Conservation (phyloP, 2,888 invertebrate genomes). For the Chrysolina americana region DNA sequence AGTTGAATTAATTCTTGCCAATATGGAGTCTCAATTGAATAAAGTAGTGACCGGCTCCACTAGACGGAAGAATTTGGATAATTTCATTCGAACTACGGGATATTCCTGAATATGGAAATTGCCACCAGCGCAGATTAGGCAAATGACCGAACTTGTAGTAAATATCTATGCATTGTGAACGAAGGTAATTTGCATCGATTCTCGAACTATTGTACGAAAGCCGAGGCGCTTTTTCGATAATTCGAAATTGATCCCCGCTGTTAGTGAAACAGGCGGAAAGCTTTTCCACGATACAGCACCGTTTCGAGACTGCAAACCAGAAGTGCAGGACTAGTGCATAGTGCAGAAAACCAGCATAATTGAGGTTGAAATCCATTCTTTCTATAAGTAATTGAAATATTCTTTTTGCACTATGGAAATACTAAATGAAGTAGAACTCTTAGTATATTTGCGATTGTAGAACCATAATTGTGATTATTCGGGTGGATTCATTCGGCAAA, state of each 20-base stretch:
- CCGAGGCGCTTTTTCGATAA: slow-evolving; percentile 23
- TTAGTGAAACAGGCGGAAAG: slow-evolving; percentile 20
- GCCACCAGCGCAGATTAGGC: slow-evolving; percentile 42
- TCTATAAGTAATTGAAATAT: too few relatives aligned
- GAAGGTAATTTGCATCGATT: slow-evolving; percentile 43
- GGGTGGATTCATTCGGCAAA: too few relatives aligned
- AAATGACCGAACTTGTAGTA: slow-evolving; percentile 45
- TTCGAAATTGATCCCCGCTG: slow-evolving; percentile 29
- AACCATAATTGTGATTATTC: too few relatives aligned
- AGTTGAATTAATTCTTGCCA: too few relatives aligned
- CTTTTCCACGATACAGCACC: background rate
- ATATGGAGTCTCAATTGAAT: background rate
- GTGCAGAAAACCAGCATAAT: background rate
- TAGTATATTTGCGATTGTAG: too few relatives aligned
- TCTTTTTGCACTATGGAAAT: too few relatives aligned
- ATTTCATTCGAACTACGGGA: slow-evolving; percentile 32
- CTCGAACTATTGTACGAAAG: slow-evolving; percentile 23
- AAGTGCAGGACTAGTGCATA: background rate
- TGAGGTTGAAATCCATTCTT: background rate
- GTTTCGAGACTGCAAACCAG: background rate
- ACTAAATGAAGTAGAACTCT: too few relatives aligned
- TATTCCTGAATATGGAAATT: slow-evolving; percentile 41
- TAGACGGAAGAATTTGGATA: slow-evolving; percentile 34
- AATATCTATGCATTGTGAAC: slow-evolving; percentile 42
- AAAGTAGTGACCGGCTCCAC: background rate